A percentile compares a stretch with the other conserved stretches of the same genome.
Evolutionary conservation across 2,797 vertebrate species (phyloP).

Genomic region (Notolepis coatsorum): DNA sequence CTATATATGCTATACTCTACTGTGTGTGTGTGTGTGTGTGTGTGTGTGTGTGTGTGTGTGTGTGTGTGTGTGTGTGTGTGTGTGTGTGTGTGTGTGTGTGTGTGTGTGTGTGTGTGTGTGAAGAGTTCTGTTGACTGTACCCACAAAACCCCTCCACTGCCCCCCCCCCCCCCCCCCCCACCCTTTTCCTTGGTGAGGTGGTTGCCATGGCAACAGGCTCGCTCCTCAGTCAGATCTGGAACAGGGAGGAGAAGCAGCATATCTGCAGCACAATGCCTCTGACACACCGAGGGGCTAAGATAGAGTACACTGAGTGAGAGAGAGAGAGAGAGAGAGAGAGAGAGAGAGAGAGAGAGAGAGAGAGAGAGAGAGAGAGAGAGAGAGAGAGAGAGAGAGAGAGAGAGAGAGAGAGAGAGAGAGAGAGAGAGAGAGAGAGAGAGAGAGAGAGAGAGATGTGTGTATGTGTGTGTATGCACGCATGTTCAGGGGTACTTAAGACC

Average conservation of each 20-base stretch:
- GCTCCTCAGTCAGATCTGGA: constrained; percentile 59
- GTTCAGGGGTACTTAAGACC: not conserved
- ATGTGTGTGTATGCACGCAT: not conserved
- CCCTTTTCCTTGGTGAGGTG: constrained; percentile 29
- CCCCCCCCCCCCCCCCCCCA: constrained; percentile 27
- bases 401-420: not conserved
- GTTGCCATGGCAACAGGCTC: constrained; percentile 65
- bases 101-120: constrained; percentile 27
- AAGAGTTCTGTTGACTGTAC: constrained; percentile 37
- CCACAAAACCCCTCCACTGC: constrained; percentile 34
- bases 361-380: not conserved
- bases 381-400: not conserved
- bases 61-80: constrained; percentile 3
- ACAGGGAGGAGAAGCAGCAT: constrained; percentile 38
- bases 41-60: not conserved
- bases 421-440: not conserved
- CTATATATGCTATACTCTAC: no score
- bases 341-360: not conserved
- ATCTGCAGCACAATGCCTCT: constrained; percentile 34
- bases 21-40: no score
- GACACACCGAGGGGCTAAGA: constrained; percentile 16
- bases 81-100: constrained; percentile 5
- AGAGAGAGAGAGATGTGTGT: constrained; percentile 14
- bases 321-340: not conserved
- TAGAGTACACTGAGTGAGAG: not conserved